phyloP scores from a whole-genome alignment of 2,113 vertebrate species.

The Elephas maximus region DNA sequence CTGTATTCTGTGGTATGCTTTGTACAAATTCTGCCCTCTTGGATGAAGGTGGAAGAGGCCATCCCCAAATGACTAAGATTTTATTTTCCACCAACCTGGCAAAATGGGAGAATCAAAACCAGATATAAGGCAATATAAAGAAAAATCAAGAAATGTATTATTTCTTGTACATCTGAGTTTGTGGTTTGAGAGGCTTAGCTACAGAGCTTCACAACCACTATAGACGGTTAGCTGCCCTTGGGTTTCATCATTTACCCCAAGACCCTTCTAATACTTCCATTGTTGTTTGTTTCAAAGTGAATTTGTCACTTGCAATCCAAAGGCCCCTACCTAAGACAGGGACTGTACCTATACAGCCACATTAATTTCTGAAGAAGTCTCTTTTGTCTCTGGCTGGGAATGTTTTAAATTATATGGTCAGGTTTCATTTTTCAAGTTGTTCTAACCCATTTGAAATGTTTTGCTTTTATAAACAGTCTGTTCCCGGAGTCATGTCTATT shows the following conservation, averaged over 20 bases:
- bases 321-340: background rate
- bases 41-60: background rate
- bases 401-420: constrained; percentile 30
- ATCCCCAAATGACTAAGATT: background rate
- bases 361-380: background rate
- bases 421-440: constrained; percentile 19
- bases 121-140: background rate
- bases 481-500: background rate
- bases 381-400: constrained; percentile 14
- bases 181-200: background rate
- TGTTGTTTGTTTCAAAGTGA: background rate
- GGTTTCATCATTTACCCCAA: background rate
- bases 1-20: background rate
- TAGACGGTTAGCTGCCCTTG: background rate
- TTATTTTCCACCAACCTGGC: background rate
- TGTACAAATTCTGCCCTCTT: background rate
- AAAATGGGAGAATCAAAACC: background rate
- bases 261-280: background rate
- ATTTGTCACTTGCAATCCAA: background rate
- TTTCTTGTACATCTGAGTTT: background rate
- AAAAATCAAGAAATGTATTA: background rate
- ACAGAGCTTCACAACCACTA: background rate
- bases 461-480: background rate
- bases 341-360: background rate
- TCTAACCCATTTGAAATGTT: background rate